phyloP scores from a whole-genome alignment of 1,140 invertebrate genomes.

The Drosophila lacteicornis region DNA sequence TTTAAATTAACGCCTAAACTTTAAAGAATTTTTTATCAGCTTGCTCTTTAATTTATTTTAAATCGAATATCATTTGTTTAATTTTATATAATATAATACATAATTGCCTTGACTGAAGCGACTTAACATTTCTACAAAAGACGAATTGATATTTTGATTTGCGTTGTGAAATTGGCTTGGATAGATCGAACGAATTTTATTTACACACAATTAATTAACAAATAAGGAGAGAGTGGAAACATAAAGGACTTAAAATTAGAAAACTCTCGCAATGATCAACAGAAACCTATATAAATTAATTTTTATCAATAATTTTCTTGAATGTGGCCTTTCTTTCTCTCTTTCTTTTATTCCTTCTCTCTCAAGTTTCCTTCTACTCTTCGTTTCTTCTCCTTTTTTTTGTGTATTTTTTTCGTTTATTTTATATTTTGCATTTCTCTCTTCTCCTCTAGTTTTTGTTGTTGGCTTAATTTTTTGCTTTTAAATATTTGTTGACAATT shows the following conservation, averaged over 20 bases:
- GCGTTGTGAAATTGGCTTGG: slow-evolving; percentile 37
- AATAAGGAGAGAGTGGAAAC: slow-evolving; percentile 43
- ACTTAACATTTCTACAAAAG: slow-evolving; percentile 69
- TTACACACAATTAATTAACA: slow-evolving; percentile 76
- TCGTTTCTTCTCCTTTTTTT: slow-evolving; percentile 22
- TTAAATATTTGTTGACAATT: slow-evolving; percentile 80
- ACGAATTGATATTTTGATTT: slow-evolving; percentile 75
- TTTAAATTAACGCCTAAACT: slow-evolving; percentile 67
- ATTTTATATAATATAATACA: slow-evolving; percentile 79
- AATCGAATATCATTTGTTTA: slow-evolving; percentile 53
- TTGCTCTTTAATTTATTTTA: slow-evolving; percentile 44
- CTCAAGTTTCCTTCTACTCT: slow-evolving; percentile 31
- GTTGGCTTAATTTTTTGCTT: slow-evolving; percentile 70
- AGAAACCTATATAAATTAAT: slow-evolving; percentile 54
- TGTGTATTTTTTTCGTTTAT: slow-evolving; percentile 36
- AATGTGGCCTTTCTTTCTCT: slow-evolving; percentile 45
- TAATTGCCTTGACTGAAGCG: slow-evolving; percentile 77
- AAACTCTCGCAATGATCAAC: slow-evolving; percentile 61
- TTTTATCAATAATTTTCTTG: slow-evolving; percentile 48
- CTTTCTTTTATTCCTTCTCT: slow-evolving; percentile 18
- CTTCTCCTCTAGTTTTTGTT: slow-evolving; percentile 26
- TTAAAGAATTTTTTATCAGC: slow-evolving; percentile 46
- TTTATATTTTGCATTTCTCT: slow-evolving; percentile 31
- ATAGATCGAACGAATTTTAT: slow-evolving; percentile 60
- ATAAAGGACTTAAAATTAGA: slow-evolving; percentile 73